Evolutionary conservation across 2,888 invertebrate genomes (phyloP).

Genomic region (Microctonus aethiopoides): DNA sequence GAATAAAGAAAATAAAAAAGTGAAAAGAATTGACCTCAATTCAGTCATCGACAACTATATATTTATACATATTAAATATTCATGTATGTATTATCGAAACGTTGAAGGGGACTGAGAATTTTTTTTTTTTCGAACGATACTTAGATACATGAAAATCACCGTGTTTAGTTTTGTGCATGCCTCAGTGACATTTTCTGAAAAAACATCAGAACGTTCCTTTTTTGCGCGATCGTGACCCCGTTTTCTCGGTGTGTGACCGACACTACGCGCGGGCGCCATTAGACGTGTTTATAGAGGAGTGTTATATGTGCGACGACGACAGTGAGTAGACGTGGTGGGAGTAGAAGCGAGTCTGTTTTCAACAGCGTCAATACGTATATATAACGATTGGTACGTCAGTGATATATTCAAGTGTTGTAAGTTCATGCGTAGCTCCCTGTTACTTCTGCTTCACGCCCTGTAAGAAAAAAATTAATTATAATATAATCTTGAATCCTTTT

Average conservation of each 20-base stretch:
- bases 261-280: conserved; percentile 51
- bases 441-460: neutral
- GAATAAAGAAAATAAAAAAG: neutral
- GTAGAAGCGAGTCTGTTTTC: neutral
- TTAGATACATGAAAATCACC: neutral
- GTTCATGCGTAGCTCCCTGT: neutral
- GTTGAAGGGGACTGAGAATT: neutral
- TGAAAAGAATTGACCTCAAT: neutral
- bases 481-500: neutral
- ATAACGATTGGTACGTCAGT: too few species aligned
- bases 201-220: conserved; percentile 55
- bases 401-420: too few species aligned
- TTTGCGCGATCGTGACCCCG: conserved; percentile 64
- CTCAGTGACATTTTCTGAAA: conserved; percentile 31
- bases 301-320: neutral
- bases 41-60: neutral
- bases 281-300: conserved; percentile 19
- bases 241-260: conserved; percentile 60
- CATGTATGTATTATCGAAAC: neutral
- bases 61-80: neutral
- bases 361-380: too few species aligned
- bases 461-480: neutral
- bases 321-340: neutral
- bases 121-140: neutral
- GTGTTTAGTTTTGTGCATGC: conserved; percentile 5